Percentiles rank a stretch among this genome's conserved stretches.
phyloP scores from a whole-genome alignment of 2,113 vertebrate species.

The Collichthys lucidus region DNA sequence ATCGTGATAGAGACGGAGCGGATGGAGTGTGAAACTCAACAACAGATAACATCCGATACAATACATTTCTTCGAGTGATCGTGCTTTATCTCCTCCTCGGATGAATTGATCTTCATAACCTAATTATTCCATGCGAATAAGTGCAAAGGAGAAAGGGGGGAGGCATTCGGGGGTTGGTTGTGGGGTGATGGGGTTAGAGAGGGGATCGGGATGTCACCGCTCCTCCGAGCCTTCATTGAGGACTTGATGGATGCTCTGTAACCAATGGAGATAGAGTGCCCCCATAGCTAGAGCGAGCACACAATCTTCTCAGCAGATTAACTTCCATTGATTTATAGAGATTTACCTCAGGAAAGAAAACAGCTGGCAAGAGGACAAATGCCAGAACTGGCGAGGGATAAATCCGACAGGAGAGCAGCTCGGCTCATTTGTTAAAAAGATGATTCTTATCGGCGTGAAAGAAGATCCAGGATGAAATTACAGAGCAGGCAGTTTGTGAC shows the following conservation, averaged over 20 bases:
- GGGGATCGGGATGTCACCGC: constrained; percentile 70
- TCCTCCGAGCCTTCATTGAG: constrained; percentile 75
- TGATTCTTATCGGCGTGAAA: constrained; percentile 32
- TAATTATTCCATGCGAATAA: constrained; percentile 45
- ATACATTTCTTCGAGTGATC: neutral
- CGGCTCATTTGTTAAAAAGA: constrained; percentile 71
- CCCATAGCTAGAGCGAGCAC: constrained; percentile 58
- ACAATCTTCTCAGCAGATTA: constrained; percentile 84
- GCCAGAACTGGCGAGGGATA: constrained; percentile 73
- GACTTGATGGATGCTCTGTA: constrained; percentile 84
- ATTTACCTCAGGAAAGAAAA: constrained; percentile 83
- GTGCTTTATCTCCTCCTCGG: neutral
- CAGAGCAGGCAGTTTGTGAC: neutral
- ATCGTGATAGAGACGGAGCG: constrained; percentile 33
- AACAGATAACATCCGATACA: constrained; percentile 44
- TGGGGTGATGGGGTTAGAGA: constrained; percentile 61
- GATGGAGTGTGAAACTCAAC: constrained; percentile 8
- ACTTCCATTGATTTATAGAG: constrained; percentile 84
- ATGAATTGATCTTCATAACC: constrained; percentile 27
- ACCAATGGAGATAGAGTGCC: constrained; percentile 82
- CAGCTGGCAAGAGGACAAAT: constrained; percentile 82
- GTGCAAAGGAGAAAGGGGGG: neutral
- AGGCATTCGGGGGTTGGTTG: neutral
- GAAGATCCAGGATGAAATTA: constrained; percentile 36
- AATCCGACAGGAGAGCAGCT: constrained; percentile 65